phyloP scores from a whole-genome alignment of 1,140 invertebrate genomes.

The Hyposmocoma kahamanoa region DNA sequence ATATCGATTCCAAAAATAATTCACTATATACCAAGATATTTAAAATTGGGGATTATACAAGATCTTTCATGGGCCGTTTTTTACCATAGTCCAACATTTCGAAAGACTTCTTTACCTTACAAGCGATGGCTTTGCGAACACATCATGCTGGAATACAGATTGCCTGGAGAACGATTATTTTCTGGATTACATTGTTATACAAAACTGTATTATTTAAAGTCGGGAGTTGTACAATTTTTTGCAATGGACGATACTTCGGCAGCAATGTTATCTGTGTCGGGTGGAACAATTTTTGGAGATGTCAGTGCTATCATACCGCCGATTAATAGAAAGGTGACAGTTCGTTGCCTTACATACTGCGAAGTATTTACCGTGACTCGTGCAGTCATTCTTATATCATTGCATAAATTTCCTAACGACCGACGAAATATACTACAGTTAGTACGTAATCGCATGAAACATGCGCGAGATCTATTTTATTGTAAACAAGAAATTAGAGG shows the following conservation, averaged over 20 bases:
- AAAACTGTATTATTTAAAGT: slow-evolving; percentile 50
- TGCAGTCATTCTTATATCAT: slow-evolving; percentile 28
- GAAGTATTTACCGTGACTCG: slow-evolving; percentile 43
- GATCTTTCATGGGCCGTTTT: slow-evolving; percentile 57
- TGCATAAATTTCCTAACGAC: slow-evolving; percentile 47
- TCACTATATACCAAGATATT: too few species aligned
- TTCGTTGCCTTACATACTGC: slow-evolving; percentile 50
- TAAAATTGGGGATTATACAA: too few species aligned
- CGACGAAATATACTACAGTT: slow-evolving; percentile 28
- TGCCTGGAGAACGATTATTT: slow-evolving; percentile 51
- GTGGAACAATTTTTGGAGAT: slow-evolving; percentile 53
- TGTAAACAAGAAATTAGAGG: slow-evolving; percentile 47
- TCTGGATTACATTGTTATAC: slow-evolving; percentile 31
- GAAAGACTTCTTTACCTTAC: slow-evolving; percentile 39
- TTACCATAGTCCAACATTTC: slow-evolving; percentile 51
- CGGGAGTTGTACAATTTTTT: slow-evolving; percentile 49
- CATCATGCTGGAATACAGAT: slow-evolving; percentile 42
- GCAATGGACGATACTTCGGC: slow-evolving; percentile 44
- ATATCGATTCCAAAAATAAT: too few species aligned
- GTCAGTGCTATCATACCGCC: slow-evolving; percentile 40
- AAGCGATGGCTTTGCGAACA: slow-evolving; percentile 42
- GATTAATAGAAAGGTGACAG: slow-evolving; percentile 29
- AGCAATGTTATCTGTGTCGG: slow-evolving; percentile 45
- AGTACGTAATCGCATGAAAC: slow-evolving; percentile 37
- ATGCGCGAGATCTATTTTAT: slow-evolving; percentile 42